Evolutionary conservation across 1,140 invertebrate genomes (phyloP).

Genomic region (Cherax quadricarinatus): DNA sequence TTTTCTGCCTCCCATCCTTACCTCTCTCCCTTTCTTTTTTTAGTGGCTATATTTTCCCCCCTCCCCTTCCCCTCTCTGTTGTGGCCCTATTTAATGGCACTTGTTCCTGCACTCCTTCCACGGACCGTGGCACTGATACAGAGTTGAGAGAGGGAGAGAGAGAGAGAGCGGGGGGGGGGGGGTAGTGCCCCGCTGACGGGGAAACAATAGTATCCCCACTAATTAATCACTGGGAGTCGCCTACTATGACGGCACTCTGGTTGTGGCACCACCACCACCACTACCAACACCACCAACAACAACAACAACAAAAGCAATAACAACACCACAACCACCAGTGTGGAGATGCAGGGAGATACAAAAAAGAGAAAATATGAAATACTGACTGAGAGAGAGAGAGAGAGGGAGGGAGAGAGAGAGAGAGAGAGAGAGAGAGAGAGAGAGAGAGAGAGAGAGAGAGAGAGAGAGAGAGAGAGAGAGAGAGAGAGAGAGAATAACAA

Average conservation of each 20-base stretch:
- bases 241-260: neutral
- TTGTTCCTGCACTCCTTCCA: no score
- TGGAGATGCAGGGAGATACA: neutral
- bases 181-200: neutral
- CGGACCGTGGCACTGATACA: no score
- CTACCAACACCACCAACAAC: no score
- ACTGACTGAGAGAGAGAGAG: neutral
- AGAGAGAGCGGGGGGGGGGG: neutral
- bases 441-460: no score
- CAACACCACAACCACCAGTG: no score
- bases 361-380: neutral
- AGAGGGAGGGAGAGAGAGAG: slow-evolving; percentile 5
- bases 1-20: no score
- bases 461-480: no score
- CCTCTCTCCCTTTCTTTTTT: no score
- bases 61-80: no score
- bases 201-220: neutral
- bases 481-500: no score
- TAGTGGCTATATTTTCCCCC: no score
- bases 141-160: neutral
- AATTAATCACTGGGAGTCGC: neutral
- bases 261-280: neutral
- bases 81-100: no score
- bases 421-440: neutral
- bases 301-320: neutral